Conservation (phyloP, 1,140 invertebrate genomes). For the Drosophila orena region DNA sequence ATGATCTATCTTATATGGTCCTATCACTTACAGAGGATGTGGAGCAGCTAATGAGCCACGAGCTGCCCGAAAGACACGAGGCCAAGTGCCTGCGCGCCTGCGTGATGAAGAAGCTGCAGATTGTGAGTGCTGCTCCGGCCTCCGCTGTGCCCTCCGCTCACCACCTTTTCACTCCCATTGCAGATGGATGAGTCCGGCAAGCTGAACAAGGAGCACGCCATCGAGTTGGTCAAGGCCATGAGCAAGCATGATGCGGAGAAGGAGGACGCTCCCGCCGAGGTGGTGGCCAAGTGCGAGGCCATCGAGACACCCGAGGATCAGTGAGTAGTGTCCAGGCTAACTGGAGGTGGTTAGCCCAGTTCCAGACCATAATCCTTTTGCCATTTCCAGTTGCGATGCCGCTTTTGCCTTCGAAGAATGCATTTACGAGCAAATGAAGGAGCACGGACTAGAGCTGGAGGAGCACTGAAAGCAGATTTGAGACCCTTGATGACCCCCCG, state of each 20-base stretch:
- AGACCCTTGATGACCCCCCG: slow-evolving; percentile 8
- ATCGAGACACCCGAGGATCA: slow-evolving; percentile 67
- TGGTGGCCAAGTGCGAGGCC: slow-evolving; percentile 58
- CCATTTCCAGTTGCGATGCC: slow-evolving; percentile 53
- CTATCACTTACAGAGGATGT: slow-evolving; percentile 57
- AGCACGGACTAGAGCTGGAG: slow-evolving; percentile 53
- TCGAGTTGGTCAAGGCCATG: slow-evolving; percentile 51
- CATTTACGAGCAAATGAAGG: slow-evolving; percentile 59
- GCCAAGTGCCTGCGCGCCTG: slow-evolving; percentile 71
- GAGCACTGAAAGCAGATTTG: slow-evolving; percentile 24
- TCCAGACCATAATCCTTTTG: background rate
- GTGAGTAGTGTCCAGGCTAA: slow-evolving; percentile 45
- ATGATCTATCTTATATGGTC: background rate
- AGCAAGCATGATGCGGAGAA: slow-evolving; percentile 55
- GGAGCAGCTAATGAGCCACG: slow-evolving; percentile 57
- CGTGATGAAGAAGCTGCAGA: slow-evolving; percentile 75
- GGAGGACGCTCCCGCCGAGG: slow-evolving; percentile 45
- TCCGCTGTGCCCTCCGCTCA: background rate
- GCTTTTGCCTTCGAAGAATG: slow-evolving; percentile 51
- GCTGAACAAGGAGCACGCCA: slow-evolving; percentile 55
- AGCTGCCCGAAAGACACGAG: slow-evolving; percentile 43
- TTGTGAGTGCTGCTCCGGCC: slow-evolving; percentile 45
- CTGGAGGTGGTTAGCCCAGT: too few relatives aligned
- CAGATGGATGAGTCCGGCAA: slow-evolving; percentile 73
- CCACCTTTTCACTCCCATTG: background rate